phyloP scores from a whole-genome alignment of 2,113 vertebrate species.

The Halcyon malimbica region DNA sequence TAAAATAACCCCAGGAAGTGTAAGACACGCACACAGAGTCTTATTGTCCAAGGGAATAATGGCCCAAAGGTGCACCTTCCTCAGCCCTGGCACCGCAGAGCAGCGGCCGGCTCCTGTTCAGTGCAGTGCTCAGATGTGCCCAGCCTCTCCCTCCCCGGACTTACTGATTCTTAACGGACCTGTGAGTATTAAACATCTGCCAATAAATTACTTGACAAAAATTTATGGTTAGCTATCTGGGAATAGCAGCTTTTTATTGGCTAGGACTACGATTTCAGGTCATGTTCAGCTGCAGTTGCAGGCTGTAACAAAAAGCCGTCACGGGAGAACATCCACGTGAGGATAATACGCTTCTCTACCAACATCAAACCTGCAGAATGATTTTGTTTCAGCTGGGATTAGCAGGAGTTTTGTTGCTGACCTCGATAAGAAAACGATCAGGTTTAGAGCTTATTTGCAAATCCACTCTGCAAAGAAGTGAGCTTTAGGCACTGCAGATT shows the following conservation, averaged over 20 bases:
- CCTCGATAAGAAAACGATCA: conserved; percentile 32
- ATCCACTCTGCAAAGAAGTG: conserved; percentile 1
- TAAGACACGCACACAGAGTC: not conserved
- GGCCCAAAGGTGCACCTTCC: conserved; percentile 16
- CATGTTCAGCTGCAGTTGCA: not conserved
- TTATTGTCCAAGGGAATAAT: conserved; percentile 35
- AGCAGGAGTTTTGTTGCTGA: conserved; percentile 38
- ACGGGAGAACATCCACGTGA: not conserved
- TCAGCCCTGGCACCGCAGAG: not conserved
- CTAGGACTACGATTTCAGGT: not conserved
- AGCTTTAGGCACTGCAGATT: not conserved
- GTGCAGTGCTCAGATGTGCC: not conserved
- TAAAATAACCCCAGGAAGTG: conserved; percentile 47
- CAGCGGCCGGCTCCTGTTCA: not conserved
- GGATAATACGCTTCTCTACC: not conserved
- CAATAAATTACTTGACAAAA: not conserved
- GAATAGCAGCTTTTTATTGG: not conserved
- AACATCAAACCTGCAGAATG: not conserved
- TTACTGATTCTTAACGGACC: conserved; percentile 33
- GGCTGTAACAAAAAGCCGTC: not conserved
- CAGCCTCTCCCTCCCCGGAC: conserved; percentile 26
- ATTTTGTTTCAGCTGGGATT: conserved; percentile 45
- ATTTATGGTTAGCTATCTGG: conserved; percentile 7
- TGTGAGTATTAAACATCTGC: conserved; percentile 60
- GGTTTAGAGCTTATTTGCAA: conserved; percentile 51